These are phyloP conservation scores for Bombylius discolor DNA, from an alignment of 2,888 invertebrate genomes.

Conservation along the genomic window DNA sequence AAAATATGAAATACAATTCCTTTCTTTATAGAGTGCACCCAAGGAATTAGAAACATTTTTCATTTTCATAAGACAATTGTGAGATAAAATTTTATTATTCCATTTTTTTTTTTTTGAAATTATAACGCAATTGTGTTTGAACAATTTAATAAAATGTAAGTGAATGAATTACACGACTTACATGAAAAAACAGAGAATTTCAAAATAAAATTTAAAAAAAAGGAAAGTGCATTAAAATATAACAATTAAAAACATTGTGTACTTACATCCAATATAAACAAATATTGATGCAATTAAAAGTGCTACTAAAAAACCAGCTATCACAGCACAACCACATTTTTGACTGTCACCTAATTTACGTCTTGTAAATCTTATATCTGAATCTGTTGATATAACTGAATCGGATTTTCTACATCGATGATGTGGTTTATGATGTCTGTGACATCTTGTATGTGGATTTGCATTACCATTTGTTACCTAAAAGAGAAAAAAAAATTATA, in stretches of 20 bases:
- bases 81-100: too few species aligned
- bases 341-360: conserved; percentile 73
- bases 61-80: too few species aligned
- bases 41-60: too few species aligned
- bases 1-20: too few species aligned
- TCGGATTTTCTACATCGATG: conserved; percentile 42
- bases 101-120: too few species aligned
- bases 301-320: conserved; percentile 69
- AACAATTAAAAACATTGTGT: not conserved
- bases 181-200: too few species aligned
- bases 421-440: conserved; percentile 17
- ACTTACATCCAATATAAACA: conserved; percentile 50
- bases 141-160: too few species aligned
- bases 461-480: not conserved
- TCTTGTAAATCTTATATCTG: conserved; percentile 77
- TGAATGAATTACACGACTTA: too few species aligned
- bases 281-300: conserved; percentile 57
- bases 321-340: conserved; percentile 75
- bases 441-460: conserved; percentile 7
- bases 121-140: too few species aligned
- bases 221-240: not conserved
- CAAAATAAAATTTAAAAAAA: too few species aligned
- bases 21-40: too few species aligned
- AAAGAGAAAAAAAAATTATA: too few species aligned
- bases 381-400: conserved; percentile 73